Conservation (phyloP, 2,113 vertebrate species). For the Carassius gibelio region DNA sequence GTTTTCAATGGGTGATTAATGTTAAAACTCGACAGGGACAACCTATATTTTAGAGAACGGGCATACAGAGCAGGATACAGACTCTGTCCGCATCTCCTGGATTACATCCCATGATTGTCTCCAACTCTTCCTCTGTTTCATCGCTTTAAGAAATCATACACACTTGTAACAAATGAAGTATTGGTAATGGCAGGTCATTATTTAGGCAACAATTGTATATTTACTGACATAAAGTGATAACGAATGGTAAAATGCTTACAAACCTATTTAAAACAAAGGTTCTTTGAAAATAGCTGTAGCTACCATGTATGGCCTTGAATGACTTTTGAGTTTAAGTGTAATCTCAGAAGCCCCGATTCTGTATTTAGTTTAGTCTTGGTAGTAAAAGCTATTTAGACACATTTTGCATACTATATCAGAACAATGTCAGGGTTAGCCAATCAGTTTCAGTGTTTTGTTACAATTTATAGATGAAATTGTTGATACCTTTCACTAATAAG, state of each 20-base stretch:
- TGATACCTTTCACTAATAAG: too few species aligned
- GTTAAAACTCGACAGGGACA: not conserved
- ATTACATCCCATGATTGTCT: not conserved
- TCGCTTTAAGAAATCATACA: not conserved
- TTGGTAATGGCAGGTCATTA: not conserved
- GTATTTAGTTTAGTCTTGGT: not conserved
- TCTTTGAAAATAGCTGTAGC: too few species aligned
- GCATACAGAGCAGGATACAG: not conserved
- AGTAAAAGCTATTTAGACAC: not conserved
- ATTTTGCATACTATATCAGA: not conserved
- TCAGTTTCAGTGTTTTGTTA: not conserved
- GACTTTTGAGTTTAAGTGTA: not conserved
- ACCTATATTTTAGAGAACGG: not conserved
- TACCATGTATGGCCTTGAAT: not conserved
- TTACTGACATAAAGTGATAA: not conserved
- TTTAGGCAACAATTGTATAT: not conserved
- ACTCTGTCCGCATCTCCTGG: not conserved
- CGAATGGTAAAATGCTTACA: not conserved
- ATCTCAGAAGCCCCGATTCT: not conserved
- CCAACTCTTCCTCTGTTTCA: slow-evolving; percentile 4
- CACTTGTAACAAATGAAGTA: not conserved
- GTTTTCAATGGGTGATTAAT: not conserved
- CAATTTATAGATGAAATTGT: not conserved
- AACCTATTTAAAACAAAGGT: too few species aligned
- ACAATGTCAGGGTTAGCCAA: not conserved